Conservation (phyloP, 2,113 vertebrate genomes). For the Brienomyrus longianalis region DNA sequence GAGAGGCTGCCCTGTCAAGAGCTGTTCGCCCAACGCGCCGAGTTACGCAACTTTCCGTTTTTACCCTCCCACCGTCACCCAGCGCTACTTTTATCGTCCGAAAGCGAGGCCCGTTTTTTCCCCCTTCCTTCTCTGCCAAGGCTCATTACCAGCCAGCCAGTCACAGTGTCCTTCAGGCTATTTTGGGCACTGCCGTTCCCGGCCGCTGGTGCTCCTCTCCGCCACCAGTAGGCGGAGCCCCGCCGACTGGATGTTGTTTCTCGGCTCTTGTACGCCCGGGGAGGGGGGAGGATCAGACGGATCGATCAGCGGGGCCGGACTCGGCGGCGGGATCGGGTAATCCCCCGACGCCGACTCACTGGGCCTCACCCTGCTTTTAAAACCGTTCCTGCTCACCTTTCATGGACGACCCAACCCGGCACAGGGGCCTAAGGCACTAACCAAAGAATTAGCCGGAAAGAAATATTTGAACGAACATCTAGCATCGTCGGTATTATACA, state of each 20-base stretch:
- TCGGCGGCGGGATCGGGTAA: too few species aligned
- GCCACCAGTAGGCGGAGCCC: background rate
- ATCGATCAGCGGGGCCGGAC: slow-evolving; percentile 12
- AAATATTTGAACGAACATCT: background rate
- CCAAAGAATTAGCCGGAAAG: background rate
- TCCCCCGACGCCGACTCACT: background rate
- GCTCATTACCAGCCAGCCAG: background rate
- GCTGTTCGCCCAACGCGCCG: background rate
- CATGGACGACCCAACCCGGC: background rate
- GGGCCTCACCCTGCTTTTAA: background rate
- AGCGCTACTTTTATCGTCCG: background rate
- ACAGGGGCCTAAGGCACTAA: background rate
- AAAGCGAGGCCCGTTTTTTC: background rate
- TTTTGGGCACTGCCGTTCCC: background rate
- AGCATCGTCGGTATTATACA: background rate
- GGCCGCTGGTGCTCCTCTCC: background rate
- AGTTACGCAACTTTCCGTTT: background rate
- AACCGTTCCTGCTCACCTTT: background rate
- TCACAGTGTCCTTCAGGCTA: slow-evolving; percentile 5
- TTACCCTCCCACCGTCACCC: background rate
- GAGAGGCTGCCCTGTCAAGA: background rate
- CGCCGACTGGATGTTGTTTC: background rate
- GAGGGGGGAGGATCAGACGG: background rate
- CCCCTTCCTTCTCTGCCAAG: background rate
- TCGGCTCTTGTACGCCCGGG: background rate